Conservation (phyloP, 2,797 vertebrate species). For the Protonibea diacanthus region DNA sequence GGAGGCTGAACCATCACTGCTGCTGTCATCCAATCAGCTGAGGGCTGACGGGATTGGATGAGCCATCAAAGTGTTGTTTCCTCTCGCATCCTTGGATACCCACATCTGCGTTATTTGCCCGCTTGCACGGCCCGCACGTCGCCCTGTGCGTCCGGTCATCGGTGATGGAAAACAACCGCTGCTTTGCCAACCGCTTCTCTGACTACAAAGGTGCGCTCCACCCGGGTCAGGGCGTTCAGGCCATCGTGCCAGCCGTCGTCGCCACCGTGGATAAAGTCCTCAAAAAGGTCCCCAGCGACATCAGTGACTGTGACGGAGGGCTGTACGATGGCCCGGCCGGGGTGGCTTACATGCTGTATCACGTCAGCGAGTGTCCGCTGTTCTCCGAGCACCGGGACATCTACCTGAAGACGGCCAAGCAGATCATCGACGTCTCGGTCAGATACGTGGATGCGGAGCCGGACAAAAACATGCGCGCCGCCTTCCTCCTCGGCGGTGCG, state of each 20-base stretch:
- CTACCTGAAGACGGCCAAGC: slow-evolving; percentile 88
- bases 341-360: slow-evolving; percentile 91
- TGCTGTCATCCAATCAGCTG: slow-evolving; percentile 67
- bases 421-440: slow-evolving; percentile 88
- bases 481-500: slow-evolving; percentile 90
- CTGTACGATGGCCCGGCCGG: slow-evolving; percentile 90
- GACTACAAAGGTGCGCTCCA: slow-evolving; percentile 89
- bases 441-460: slow-evolving; percentile 84
- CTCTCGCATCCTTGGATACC: slow-evolving; percentile 45
- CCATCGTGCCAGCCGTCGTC: slow-evolving; percentile 82
- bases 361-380: slow-evolving; percentile 88
- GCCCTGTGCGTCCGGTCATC: background rate
- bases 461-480: slow-evolving; percentile 88
- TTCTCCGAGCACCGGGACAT: slow-evolving; percentile 84
- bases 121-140: too few relatives aligned
- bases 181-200: slow-evolving; percentile 90
- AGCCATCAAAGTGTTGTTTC: background rate
- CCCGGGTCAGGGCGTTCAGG: slow-evolving; percentile 81
- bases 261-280: slow-evolving; percentile 87
- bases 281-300: slow-evolving; percentile 81
- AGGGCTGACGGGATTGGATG: slow-evolving; percentile 24
- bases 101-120: background rate
- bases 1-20: slow-evolving; percentile 48
- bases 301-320: slow-evolving; percentile 84
- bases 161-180: slow-evolving; percentile 89